Conservation (phyloP, 1,140 invertebrate species). For the Panulirus ornatus region DNA sequence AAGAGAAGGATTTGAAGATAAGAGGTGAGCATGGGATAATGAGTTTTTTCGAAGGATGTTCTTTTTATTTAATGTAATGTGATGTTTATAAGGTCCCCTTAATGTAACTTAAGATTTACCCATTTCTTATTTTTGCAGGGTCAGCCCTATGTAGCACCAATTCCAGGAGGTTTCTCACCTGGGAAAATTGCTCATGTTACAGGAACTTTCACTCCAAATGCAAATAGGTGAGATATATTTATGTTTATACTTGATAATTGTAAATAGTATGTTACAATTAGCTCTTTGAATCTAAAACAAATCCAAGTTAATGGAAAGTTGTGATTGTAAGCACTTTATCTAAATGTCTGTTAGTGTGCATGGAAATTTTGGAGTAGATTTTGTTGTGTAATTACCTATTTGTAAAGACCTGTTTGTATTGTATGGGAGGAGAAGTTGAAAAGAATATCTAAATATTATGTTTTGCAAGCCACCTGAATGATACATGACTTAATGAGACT, state of each 20-base stretch:
- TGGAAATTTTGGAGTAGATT: neutral
- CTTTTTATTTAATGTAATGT: too few relatives aligned
- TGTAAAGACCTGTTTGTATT: too few relatives aligned
- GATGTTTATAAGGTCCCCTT: too few relatives aligned
- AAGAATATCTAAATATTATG: too few relatives aligned
- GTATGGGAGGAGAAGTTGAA: too few relatives aligned
- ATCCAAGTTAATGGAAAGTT: neutral
- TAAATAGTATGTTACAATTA: neutral
- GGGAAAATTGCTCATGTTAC: constrained; percentile 71
- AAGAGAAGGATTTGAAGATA: too few relatives aligned
- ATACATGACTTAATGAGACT: too few relatives aligned
- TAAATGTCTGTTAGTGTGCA: neutral
- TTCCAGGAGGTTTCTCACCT: constrained; percentile 70
- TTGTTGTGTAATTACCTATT: neutral
- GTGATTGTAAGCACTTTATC: neutral
- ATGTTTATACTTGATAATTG: neutral
- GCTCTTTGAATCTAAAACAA: neutral
- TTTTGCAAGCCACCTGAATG: too few relatives aligned
- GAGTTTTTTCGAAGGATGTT: too few relatives aligned
- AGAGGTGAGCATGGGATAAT: too few relatives aligned
- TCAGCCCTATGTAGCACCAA: constrained; percentile 51
- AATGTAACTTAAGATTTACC: too few relatives aligned
- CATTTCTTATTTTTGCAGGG: constrained; percentile 48
- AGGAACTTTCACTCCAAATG: constrained; percentile 64
- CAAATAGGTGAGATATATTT: constrained; percentile 48